Evolutionary conservation across 2,113 vertebrate genomes (phyloP).

Genomic region (Willisornis vidua): DNA sequence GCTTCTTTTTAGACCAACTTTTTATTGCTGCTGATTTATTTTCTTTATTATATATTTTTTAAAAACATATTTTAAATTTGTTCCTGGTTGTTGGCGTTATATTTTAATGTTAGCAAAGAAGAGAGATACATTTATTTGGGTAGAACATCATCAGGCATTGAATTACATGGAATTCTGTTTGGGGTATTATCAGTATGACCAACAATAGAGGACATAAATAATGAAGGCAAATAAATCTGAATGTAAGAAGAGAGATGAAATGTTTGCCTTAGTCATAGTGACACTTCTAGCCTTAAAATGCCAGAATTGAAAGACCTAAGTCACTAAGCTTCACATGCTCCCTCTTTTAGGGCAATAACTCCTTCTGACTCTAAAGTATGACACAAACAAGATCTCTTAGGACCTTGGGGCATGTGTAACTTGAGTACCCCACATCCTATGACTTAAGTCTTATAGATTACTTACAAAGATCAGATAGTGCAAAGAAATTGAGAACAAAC

Average conservation of each 20-base stretch:
- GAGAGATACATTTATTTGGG: neutral
- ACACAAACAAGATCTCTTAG: constrained; percentile 17
- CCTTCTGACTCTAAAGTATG: neutral
- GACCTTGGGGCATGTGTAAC: constrained; percentile 40
- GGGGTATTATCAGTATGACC: neutral
- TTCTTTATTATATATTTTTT: neutral
- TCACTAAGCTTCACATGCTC: neutral
- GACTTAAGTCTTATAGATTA: constrained; percentile 48
- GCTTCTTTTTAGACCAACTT: neutral
- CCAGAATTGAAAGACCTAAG: neutral
- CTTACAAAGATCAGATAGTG: constrained; percentile 44
- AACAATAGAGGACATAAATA: neutral
- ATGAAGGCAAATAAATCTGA: neutral
- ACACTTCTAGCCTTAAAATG: neutral
- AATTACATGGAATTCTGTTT: neutral
- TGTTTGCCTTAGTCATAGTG: neutral
- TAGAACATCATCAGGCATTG: neutral
- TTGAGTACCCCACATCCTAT: constrained; percentile 31
- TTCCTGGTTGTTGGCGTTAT: neutral
- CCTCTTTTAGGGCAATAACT: neutral
- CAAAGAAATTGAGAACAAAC: constrained; percentile 48
- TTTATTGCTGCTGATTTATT: neutral
- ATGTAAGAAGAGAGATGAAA: neutral
- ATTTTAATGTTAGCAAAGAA: neutral
- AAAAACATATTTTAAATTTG: neutral